phyloP scores from a whole-genome alignment of 2,797 vertebrate genomes.

The Neomorphus geoffroyi region DNA sequence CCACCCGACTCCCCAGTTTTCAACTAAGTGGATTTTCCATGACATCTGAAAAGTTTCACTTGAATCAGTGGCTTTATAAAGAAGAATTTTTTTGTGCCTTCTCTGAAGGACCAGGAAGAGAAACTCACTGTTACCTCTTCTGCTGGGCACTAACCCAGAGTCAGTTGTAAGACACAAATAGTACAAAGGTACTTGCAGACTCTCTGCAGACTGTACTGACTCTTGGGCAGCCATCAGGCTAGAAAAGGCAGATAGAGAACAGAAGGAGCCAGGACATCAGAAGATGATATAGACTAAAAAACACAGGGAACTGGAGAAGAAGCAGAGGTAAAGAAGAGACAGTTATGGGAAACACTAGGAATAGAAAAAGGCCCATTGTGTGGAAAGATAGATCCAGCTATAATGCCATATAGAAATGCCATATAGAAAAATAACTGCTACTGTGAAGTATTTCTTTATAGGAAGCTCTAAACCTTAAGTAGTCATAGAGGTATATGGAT shows the following conservation, averaged over 20 bases:
- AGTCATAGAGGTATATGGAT: not conserved
- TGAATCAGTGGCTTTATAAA: not conserved
- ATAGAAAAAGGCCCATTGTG: not conserved
- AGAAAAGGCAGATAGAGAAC: not conserved
- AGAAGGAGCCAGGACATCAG: not conserved
- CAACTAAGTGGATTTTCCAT: not conserved
- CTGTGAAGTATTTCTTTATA: not conserved
- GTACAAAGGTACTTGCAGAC: not conserved
- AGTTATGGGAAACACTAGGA: not conserved
- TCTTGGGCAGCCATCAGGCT: not conserved
- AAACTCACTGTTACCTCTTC: not conserved
- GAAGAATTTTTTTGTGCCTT: not conserved
- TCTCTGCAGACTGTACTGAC: no score
- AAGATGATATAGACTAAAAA: not conserved
- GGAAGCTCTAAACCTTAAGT: not conserved
- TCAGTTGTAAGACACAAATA: not conserved
- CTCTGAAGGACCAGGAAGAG: not conserved
- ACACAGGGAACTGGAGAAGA: not conserved
- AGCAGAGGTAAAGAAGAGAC: not conserved
- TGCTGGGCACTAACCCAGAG: not conserved
- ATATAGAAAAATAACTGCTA: not conserved
- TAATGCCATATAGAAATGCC: not conserved
- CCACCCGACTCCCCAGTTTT: not conserved
- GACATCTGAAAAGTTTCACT: not conserved
- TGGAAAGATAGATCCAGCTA: not conserved